Conservation (phyloP, 2,888 invertebrate species). For the Trachelus iudaicus region DNA sequence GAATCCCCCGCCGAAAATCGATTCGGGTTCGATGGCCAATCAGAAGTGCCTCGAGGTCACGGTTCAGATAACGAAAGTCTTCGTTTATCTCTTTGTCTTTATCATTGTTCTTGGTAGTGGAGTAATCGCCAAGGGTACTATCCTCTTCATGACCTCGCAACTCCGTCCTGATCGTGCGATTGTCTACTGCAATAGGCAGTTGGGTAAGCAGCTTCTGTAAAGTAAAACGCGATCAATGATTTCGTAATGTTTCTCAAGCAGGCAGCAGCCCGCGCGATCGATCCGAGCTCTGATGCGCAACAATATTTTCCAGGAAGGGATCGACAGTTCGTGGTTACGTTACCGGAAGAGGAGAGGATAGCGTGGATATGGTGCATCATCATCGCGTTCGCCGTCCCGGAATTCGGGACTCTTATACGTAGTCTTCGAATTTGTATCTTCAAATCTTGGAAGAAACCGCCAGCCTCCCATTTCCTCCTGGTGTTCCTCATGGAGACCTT, state of each 20-base stretch:
- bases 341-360: conserved; percentile 87
- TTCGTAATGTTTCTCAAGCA: background rate
- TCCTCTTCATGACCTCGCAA: conserved; percentile 94
- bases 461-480: conserved; percentile 73
- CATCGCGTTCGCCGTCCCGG: conserved; percentile 89
- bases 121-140: conserved; percentile 87
- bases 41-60: conserved; percentile 88
- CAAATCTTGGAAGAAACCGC: conserved; percentile 85
- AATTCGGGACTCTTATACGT: conserved; percentile 86
- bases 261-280: background rate
- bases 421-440: conserved; percentile 90
- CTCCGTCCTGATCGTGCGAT: conserved; percentile 80
- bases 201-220: conserved; percentile 71
- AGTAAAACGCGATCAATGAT: background rate
- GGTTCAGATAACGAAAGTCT: conserved; percentile 84
- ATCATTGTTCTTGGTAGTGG: conserved; percentile 85
- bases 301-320: conserved; percentile 77
- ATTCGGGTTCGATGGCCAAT: conserved; percentile 89
- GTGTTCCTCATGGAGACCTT: conserved; percentile 88
- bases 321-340: conserved; percentile 83
- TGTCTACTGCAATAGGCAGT: conserved; percentile 85
- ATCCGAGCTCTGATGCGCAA: background rate
- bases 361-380: conserved; percentile 94
- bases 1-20: conserved; percentile 88
- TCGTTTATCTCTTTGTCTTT: conserved; percentile 88